A percentile compares a stretch with the other conserved stretches of the same genome.
phyloP scores from a whole-genome alignment of 2,113 vertebrate species.

The Lynx canadensis region DNA sequence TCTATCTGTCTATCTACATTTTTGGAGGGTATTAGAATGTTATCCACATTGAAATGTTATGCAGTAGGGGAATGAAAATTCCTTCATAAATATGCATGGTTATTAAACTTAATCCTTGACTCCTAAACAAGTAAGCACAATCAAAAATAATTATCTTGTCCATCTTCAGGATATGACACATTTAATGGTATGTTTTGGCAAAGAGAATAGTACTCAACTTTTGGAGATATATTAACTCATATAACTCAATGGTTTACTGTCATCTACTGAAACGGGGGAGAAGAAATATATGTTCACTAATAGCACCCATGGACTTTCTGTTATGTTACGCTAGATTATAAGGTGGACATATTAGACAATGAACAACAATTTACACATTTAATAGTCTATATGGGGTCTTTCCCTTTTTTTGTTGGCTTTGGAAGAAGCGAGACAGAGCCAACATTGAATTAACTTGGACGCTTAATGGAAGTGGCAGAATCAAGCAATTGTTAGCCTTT shows the following conservation, averaged over 20 bases:
- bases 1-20: not conserved
- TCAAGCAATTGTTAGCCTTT: not conserved
- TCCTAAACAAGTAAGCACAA: not conserved
- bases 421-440: not conserved
- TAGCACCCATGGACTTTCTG: not conserved
- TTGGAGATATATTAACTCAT: not conserved
- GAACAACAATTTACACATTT: not conserved
- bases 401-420: not conserved
- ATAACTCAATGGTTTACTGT: not conserved
- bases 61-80: not conserved
- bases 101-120: slow-evolving; percentile 5
- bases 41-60: not conserved
- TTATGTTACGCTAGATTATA: not conserved
- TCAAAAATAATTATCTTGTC: not conserved
- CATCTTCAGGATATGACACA: not conserved
- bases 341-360: not conserved
- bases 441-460: not conserved
- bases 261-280: not conserved
- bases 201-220: not conserved
- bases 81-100: not conserved
- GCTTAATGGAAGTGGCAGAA: not conserved
- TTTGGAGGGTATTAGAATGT: slow-evolving; percentile 18
- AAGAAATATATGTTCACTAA: not conserved
- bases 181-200: not conserved
- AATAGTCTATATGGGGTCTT: not conserved